phyloP scores from a whole-genome alignment of 1,140 invertebrate species.

The Steinernema feltiae region DNA sequence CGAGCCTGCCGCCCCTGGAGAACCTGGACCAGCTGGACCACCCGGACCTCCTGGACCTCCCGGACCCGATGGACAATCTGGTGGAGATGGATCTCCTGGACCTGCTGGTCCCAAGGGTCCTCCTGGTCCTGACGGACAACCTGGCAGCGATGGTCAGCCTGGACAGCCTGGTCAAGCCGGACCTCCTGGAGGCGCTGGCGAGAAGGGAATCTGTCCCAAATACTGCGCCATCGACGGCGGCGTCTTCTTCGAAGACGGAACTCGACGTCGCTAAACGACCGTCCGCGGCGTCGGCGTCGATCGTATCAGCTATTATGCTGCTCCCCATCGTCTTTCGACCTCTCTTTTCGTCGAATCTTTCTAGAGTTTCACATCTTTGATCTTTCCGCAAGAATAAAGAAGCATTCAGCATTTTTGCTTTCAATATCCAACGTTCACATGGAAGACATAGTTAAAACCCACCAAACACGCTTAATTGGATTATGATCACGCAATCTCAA shows the following conservation, averaged over 20 bases:
- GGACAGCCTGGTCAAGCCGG: slow-evolving; percentile 30
- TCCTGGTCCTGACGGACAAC: slow-evolving; percentile 22
- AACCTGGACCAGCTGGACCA: slow-evolving; percentile 32
- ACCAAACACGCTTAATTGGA: too few relatives aligned
- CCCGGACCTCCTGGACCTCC: slow-evolving; percentile 35
- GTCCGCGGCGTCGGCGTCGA: too few relatives aligned
- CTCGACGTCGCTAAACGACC: slow-evolving; percentile 30
- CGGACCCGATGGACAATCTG: slow-evolving; percentile 30
- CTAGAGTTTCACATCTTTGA: not conserved
- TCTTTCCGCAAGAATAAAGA: not conserved
- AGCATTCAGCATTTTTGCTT: not conserved
- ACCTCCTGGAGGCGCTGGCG: slow-evolving; percentile 26
- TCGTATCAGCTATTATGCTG: not conserved
- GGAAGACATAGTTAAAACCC: too few relatives aligned
- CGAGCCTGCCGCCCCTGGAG: slow-evolving; percentile 30
- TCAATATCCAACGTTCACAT: too few relatives aligned
- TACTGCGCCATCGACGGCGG: slow-evolving; percentile 56
- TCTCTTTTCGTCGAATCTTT: not conserved
- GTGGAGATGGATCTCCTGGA: slow-evolving; percentile 28
- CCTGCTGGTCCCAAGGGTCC: slow-evolving; percentile 29
- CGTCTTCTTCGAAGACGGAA: slow-evolving; percentile 56
- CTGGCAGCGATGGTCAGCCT: slow-evolving; percentile 28
- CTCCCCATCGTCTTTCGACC: not conserved
- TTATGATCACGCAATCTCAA: too few relatives aligned
- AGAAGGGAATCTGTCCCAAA: slow-evolving; percentile 56